Evolutionary conservation across 2,888 invertebrate species (phyloP), one percentile per base, ranked within the genome.

Genomic region (Criorhina ranunculi): DNA sequence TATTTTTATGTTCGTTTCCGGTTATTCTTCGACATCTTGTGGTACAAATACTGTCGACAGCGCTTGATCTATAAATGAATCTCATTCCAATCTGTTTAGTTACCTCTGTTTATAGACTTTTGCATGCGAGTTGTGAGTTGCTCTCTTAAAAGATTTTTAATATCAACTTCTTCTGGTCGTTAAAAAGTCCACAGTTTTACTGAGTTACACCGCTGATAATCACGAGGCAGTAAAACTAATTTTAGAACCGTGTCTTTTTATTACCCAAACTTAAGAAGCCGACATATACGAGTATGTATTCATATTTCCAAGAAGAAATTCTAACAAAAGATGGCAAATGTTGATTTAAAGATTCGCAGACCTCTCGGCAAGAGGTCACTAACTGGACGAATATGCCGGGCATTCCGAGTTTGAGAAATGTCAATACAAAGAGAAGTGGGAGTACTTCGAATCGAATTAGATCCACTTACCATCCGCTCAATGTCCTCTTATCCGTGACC

Each of bases 361-460:
- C 24, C 24, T 29, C 37, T 29, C 46, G 12, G 53, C 12, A 57
- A 57, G 42, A 67, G 44, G 60, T 67, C 60, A 80, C 42, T 80
- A 60, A 80, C 73, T 60, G 31, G 11, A 31, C 60, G 55, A 70
- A 70, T 35, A 59, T 67, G 49, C 44, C 60, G 53, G 75, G 62
- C 53, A 51, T 51, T 31, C 60, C 17, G 40, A 70, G 24, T 29
- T 12, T 11, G 15, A 66, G 17, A 59, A 44, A 33, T 57, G 49
- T 49, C 29, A 49, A 44, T 44, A 42, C 11, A 12, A 24, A 44
- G 51, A 8, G 35, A 35, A 31, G 15, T 17, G 24, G 2, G 15
- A 46, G 35, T 35, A 44, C 15, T 31, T 12, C 46, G 2, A 70
- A 59, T 31, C 17, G 33, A 49, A 35, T 31, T 59, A 75, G 55